phyloP scores from a whole-genome alignment of 37 sponge, comb jelly and placozoan genomes.

The Agelas oroides region DNA sequence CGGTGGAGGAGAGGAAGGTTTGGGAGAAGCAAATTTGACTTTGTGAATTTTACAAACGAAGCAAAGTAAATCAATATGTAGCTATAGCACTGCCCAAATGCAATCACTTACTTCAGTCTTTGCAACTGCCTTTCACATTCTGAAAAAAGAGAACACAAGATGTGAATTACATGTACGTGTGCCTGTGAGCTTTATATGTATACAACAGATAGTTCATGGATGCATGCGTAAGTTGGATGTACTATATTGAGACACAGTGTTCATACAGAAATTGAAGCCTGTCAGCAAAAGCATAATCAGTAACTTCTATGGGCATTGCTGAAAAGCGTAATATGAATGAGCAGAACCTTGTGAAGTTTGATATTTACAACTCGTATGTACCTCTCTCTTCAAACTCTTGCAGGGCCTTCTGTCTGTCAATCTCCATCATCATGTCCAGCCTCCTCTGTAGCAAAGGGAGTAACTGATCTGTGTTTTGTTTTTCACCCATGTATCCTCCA shows the following conservation, averaged over 20 bases:
- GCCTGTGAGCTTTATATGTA: too few relatives aligned
- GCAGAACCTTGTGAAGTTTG: too few relatives aligned
- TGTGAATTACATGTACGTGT: too few relatives aligned
- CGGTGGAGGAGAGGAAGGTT: not conserved
- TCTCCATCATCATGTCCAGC: constrained; percentile 97
- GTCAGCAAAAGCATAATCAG: too few relatives aligned
- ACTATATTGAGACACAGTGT: too few relatives aligned
- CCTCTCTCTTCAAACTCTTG: constrained; percentile 85
- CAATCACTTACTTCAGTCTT: constrained; percentile 59
- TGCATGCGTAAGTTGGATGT: too few relatives aligned
- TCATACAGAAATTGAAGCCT: too few relatives aligned
- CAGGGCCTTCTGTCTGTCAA: constrained; percentile 82
- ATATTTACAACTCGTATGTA: not conserved
- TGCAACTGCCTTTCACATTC: constrained; percentile 55
- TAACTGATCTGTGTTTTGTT: not conserved
- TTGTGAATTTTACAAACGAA: not conserved
- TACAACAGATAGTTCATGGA: too few relatives aligned
- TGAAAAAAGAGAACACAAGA: not conserved
- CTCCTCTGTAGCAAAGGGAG: constrained; percentile 40
- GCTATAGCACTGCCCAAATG: not conserved
- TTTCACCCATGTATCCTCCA: not conserved
- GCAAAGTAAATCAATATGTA: too few relatives aligned
- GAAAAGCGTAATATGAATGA: not conserved
- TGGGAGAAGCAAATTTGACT: not conserved
- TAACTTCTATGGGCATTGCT: too few relatives aligned